A percentile compares a stretch with the other conserved stretches of the same genome.
Conservation (phyloP, 2,888 invertebrate species). For the Cordilura impudica region DNA sequence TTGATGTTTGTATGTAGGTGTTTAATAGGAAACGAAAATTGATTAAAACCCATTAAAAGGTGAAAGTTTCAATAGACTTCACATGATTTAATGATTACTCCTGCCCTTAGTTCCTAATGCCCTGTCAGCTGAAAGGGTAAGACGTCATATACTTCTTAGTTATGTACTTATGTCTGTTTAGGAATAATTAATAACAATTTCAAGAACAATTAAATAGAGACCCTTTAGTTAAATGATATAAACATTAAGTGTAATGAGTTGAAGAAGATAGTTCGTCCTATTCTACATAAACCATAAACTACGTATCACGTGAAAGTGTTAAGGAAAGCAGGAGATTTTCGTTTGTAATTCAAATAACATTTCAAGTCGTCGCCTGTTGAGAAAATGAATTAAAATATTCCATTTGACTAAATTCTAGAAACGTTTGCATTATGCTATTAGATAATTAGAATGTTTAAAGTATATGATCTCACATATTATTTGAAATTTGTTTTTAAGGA, state of each 20-base stretch:
- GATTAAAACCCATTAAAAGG: slow-evolving; percentile 58
- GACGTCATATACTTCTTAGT: not conserved
- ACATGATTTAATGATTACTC: slow-evolving; percentile 36
- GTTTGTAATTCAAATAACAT: too few species aligned
- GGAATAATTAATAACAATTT: slow-evolving; percentile 47
- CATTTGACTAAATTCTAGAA: too few species aligned
- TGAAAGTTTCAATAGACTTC: slow-evolving; percentile 40
- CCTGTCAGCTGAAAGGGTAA: not conserved
- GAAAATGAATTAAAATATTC: too few species aligned
- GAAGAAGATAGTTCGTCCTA: not conserved
- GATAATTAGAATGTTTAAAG: too few species aligned
- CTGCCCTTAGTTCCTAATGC: not conserved
- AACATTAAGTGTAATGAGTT: not conserved
- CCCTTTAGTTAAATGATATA: not conserved
- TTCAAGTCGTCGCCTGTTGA: too few species aligned
- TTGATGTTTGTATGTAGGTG: not conserved
- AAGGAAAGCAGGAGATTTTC: too few species aligned
- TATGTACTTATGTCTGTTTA: not conserved
- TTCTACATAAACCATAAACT: too few species aligned
- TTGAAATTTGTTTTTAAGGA: too few species aligned
- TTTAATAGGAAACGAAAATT: slow-evolving; percentile 60
- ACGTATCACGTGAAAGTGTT: too few species aligned
- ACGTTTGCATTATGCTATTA: too few species aligned
- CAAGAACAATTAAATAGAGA: slow-evolving; percentile 30
- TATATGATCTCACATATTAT: too few species aligned